phyloP scores from a whole-genome alignment of 2,888 invertebrate genomes.

The Sinotaia quadrata region DNA sequence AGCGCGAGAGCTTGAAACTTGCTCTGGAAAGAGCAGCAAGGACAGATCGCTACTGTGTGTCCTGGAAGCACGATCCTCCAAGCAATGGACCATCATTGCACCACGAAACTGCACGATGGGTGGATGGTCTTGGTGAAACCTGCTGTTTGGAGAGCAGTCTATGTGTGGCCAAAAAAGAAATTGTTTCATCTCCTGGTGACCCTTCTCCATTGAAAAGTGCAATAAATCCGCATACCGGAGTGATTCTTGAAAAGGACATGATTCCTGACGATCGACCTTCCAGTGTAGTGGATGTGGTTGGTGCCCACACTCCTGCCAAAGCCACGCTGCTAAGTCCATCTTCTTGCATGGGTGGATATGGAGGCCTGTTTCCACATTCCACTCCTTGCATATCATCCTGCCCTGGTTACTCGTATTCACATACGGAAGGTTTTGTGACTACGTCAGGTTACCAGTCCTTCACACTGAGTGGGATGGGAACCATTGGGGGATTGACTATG shows the following conservation, averaged over 20 bases:
- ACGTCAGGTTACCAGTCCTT: conserved; percentile 54
- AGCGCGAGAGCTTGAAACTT: conserved; percentile 25
- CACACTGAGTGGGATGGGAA: conserved; percentile 50
- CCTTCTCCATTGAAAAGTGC: background rate
- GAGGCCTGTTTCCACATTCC: conserved; percentile 20
- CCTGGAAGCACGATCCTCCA: conserved; percentile 28
- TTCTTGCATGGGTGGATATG: background rate
- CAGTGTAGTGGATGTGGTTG: conserved; percentile 37
- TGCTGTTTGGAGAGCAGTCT: background rate
- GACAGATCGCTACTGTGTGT: conserved; percentile 36
- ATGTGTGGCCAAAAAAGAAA: conserved; percentile 19
- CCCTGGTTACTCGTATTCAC: conserved; percentile 29
- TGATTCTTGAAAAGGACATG: background rate
- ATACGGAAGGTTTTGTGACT: conserved; percentile 35
- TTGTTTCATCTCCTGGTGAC: conserved; percentile 2
- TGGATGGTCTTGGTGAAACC: conserved; percentile 25
- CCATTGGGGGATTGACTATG: conserved; percentile 41
- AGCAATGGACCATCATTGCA: background rate
- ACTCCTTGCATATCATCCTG: conserved; percentile 30
- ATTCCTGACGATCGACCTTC: conserved; percentile 32
- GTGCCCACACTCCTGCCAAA: conserved; percentile 26
- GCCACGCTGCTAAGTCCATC: conserved; percentile 2
- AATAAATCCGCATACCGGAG: background rate
- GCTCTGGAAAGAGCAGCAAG: conserved; percentile 33
- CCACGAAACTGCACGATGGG: conserved; percentile 20